Percentiles rank a stretch among this genome's conserved stretches.
These are phyloP conservation scores for Acropora yongei DNA, from an alignment of 64 coral and sea anemone genomes.

Conservation along the genomic window DNA sequence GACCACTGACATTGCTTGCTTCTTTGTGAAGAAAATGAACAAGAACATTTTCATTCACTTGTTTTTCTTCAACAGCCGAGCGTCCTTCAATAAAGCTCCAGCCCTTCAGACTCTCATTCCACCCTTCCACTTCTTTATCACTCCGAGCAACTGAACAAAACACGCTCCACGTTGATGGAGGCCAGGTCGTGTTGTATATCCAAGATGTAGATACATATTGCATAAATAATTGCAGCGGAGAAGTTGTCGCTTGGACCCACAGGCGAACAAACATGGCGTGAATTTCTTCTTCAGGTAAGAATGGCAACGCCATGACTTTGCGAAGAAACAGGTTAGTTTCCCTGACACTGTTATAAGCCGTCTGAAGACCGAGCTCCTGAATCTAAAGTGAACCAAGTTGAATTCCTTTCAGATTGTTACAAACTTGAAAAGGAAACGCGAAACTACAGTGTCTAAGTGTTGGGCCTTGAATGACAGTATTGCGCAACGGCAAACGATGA, in stretches of 20 bases:
- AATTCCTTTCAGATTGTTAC: too few relatives aligned
- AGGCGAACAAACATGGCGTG: conserved; percentile 18
- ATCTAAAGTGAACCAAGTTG: not conserved
- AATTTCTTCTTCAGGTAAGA: conserved; percentile 23
- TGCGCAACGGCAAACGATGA: too few relatives aligned
- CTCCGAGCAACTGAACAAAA: not conserved
- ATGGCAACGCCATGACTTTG: conserved; percentile 34
- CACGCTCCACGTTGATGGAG: conserved; percentile 30
- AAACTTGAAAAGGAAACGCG: too few relatives aligned
- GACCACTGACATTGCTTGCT: not conserved
- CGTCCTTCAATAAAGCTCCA: not conserved
- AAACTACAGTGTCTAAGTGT: too few relatives aligned
- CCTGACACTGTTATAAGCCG: not conserved
- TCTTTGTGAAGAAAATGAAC: not conserved
- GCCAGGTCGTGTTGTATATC: conserved; percentile 35
- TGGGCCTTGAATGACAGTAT: too few relatives aligned
- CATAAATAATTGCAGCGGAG: conserved; percentile 11
- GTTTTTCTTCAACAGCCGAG: not conserved
- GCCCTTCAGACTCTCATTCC: not conserved
- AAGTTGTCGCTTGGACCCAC: not conserved
- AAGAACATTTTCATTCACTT: not conserved
- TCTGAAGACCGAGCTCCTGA: conserved; percentile 27
- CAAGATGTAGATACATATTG: conserved; percentile 8
- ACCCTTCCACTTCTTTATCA: conserved; percentile 20
- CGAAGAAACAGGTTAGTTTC: conserved; percentile 23